Evolutionary conservation across 2,888 invertebrate genomes (phyloP).

Genomic region (Anarsia innoxiella): DNA sequence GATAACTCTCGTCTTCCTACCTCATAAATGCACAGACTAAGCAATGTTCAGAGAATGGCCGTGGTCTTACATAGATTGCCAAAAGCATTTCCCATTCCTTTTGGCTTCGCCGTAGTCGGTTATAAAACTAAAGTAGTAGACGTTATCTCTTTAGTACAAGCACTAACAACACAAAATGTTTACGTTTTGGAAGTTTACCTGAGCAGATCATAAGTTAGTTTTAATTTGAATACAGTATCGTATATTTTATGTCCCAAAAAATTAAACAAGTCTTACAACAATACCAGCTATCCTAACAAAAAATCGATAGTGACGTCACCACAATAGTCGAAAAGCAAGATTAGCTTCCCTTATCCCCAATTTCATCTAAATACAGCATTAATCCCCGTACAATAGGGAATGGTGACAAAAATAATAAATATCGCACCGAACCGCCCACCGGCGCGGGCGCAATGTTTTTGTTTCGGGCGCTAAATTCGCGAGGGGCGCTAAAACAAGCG

Average conservation of each 20-base stretch:
- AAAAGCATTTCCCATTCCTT: too few species aligned
- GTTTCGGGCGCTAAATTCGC: slow-evolving; percentile 58
- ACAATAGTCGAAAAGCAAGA: slow-evolving; percentile 51
- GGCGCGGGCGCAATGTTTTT: slow-evolving; percentile 49
- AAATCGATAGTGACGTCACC: slow-evolving; percentile 52
- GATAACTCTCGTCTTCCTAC: too few species aligned
- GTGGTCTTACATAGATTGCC: too few species aligned
- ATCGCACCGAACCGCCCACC: slow-evolving; percentile 57
- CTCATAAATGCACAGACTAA: too few species aligned
- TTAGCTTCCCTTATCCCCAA: slow-evolving; percentile 70
- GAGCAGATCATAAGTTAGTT: too few species aligned
- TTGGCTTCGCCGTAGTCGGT: too few species aligned
- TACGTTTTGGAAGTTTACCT: too few species aligned
- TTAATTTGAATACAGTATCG: too few species aligned
- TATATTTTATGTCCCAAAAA: not conserved
- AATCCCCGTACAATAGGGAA: slow-evolving; percentile 58
- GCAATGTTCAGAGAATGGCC: too few species aligned
- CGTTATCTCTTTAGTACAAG: too few species aligned
- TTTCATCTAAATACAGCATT: slow-evolving; percentile 72
- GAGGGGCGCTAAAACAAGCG: slow-evolving; percentile 52
- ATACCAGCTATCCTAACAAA: slow-evolving; percentile 15
- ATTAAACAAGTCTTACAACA: not conserved
- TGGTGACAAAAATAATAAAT: slow-evolving; percentile 75
- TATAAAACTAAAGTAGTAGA: too few species aligned
- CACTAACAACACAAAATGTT: too few species aligned